A percentile compares a stretch with the other conserved stretches of the same genome.
These are phyloP conservation scores for Lasioglossum leucozonium DNA, from an alignment of 2,888 invertebrate genomes.

Conservation along the genomic window DNA sequence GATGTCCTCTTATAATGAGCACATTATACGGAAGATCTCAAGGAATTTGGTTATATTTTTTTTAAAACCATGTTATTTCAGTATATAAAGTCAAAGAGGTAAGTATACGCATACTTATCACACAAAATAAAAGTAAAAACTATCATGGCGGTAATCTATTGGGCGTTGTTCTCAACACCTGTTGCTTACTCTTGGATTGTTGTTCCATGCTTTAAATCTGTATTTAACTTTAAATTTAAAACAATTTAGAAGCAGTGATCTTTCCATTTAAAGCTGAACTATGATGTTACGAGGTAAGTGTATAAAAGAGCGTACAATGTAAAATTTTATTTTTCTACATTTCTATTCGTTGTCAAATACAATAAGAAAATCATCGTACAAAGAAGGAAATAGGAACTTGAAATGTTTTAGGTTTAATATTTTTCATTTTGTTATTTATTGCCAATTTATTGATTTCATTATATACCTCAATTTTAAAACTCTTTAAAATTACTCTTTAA, in stretches of 20 bases:
- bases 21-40: background rate
- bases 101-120: background rate
- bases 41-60: background rate
- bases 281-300: conserved; percentile 42
- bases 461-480: conserved; percentile 37
- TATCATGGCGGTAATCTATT: conserved; percentile 70
- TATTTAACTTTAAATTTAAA: conserved; percentile 17
- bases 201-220: conserved; percentile 18
- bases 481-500: conserved; percentile 23
- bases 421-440: conserved; percentile 1
- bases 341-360: conserved; percentile 1
- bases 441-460: conserved; percentile 17
- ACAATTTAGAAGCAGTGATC: background rate
- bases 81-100: background rate
- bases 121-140: conserved; percentile 17
- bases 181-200: conserved; percentile 64
- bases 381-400: background rate
- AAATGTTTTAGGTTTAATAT: background rate
- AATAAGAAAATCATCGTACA: background rate
- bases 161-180: conserved; percentile 76
- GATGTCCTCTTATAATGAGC: background rate
- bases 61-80: background rate
- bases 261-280: conserved; percentile 16
- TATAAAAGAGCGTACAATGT: background rate
- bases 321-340: background rate